Percentiles rank a stretch among this genome's conserved stretches.
phyloP scores from a whole-genome alignment of 2,888 invertebrate species.

The Xanthorhoe spadicearia region DNA sequence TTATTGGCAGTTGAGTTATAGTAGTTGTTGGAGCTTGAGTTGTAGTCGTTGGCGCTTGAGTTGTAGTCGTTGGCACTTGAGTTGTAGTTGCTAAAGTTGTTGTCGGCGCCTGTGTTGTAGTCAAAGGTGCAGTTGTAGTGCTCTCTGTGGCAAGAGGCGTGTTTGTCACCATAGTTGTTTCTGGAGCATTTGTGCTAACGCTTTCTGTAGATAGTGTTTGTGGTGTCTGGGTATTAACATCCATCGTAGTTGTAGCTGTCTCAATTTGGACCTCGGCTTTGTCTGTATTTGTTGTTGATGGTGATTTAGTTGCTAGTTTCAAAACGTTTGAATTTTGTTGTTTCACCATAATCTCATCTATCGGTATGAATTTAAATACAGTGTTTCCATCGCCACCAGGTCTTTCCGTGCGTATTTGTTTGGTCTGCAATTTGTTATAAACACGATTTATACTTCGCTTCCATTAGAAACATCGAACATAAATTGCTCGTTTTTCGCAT shows the following conservation, averaged over 20 bases:
- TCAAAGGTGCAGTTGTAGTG: conserved; percentile 35
- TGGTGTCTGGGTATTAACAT: conserved; percentile 37
- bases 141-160: conserved; percentile 44
- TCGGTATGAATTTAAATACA: conserved; percentile 80
- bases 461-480: conserved; percentile 8
- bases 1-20: conserved; percentile 38
- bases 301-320: conserved; percentile 71
- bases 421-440: conserved; percentile 75
- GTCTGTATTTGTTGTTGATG: conserved; percentile 55
- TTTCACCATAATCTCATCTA: conserved; percentile 71
- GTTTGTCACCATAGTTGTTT: conserved; percentile 25
- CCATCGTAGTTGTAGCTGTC: conserved; percentile 47
- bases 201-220: conserved; percentile 52
- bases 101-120: conserved; percentile 42
- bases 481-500: conserved; percentile 19
- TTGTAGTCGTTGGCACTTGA: conserved; percentile 41
- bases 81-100: conserved; percentile 48
- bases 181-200: conserved; percentile 42
- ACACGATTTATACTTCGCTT: conserved; percentile 40
- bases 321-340: conserved; percentile 73
- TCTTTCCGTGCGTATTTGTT: conserved; percentile 82
- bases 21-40: conserved; percentile 41
- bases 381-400: conserved; percentile 70
- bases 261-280: conserved; percentile 58
- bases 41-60: conserved; percentile 39